phyloP scores from a whole-genome alignment of 2,888 invertebrate genomes.

The Alsophila aescularia region DNA sequence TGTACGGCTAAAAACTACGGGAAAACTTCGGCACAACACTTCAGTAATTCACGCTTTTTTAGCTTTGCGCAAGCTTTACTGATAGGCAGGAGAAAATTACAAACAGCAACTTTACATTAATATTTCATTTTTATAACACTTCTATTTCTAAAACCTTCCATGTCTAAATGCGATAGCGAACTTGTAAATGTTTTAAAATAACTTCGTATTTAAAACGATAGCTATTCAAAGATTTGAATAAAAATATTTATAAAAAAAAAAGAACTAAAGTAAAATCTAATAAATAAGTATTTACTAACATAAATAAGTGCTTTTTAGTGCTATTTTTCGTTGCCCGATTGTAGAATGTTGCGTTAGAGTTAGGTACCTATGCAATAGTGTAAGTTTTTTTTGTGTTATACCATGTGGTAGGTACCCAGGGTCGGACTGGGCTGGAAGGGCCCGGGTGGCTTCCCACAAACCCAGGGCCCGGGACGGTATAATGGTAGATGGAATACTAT shows the following conservation, averaged over 20 bases:
- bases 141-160: not conserved
- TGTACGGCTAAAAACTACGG: not conserved
- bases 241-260: not conserved
- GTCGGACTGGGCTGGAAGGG: no score
- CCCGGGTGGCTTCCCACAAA: no score
- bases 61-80: not conserved
- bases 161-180: not conserved
- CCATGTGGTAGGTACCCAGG: no score
- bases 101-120: not conserved
- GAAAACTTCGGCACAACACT: conserved; percentile 1
- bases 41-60: conserved; percentile 4
- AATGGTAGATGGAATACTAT: no score
- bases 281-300: no score
- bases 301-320: no score
- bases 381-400: no score
- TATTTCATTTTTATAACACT: not conserved
- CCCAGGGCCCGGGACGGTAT: no score
- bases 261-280: no score
- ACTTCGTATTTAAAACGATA: not conserved
- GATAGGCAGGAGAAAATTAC: not conserved
- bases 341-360: no score
- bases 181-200: not conserved
- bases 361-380: no score
- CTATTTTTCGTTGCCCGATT: no score
- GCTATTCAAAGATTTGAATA: not conserved